Conservation (phyloP, 1,140 invertebrate genomes). For the Gryon sp. region DNA sequence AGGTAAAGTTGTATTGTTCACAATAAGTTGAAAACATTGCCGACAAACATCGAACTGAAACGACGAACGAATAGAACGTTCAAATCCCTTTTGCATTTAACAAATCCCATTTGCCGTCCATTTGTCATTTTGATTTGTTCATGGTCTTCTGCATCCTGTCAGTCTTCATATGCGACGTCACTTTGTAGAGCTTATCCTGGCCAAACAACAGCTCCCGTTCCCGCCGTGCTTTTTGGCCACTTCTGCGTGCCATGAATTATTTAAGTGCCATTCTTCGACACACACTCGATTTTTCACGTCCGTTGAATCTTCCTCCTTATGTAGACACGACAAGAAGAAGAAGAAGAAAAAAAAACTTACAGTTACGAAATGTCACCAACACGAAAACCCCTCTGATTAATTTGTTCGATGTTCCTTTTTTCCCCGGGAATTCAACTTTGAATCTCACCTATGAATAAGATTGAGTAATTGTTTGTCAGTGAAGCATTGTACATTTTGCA, state of each 20-base stretch:
- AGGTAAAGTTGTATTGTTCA: too few species aligned
- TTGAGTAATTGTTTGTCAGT: too few species aligned
- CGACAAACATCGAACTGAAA: slow-evolving; percentile 13
- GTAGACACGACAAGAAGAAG: too few species aligned
- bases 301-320: slow-evolving; percentile 34
- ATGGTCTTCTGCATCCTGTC: slow-evolving; percentile 71
- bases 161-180: slow-evolving; percentile 58
- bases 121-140: slow-evolving; percentile 68
- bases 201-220: slow-evolving; percentile 57
- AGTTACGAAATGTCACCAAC: slow-evolving; percentile 11
- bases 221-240: slow-evolving; percentile 33
- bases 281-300: slow-evolving; percentile 67
- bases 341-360: slow-evolving; percentile 12
- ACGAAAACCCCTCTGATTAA: slow-evolving; percentile 17
- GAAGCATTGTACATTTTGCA: too few species aligned
- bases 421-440: too few species aligned
- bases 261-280: slow-evolving; percentile 63
- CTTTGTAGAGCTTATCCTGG: slow-evolving; percentile 60
- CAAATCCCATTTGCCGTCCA: slow-evolving; percentile 67
- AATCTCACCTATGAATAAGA: too few species aligned
- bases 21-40: too few species aligned
- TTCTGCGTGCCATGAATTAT: slow-evolving; percentile 70
- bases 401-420: slow-evolving; percentile 10
- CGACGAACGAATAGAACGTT: neutral
- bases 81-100: slow-evolving; percentile 9